Base-by-base conservation (phyloP, 2,797 vertebrate species). In the Characodon lateralis region DNA sequence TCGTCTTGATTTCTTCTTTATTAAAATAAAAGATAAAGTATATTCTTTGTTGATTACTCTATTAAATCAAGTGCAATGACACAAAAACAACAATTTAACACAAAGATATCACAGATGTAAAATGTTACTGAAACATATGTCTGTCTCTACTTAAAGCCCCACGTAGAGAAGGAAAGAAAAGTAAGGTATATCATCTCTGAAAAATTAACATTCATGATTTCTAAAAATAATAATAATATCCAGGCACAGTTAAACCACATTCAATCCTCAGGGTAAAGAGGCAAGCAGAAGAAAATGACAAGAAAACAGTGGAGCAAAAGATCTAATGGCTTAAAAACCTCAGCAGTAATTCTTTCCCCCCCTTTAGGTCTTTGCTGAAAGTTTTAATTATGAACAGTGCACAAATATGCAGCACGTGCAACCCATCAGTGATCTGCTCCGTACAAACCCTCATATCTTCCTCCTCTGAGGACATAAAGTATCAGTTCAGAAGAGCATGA, bases 401-500 rank as follows among this genome's bases (percentile, higher is more conserved):
- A 51, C 22, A 41, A 77, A 82, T 74, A 78, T 72, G 80, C 61
- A 16, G 70, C 69, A 58, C 35, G 53, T 18, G 8, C 77, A 76
- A 70, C 69, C 35, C 35, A 73, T 26, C 74, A 61, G 80, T 81
- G 78, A 80, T 83, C 70, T 71, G 2, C 72, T 83, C 73, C 13
- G 66, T 83, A 73, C 58, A 48, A 72, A 74, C 48, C 2, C n/a
- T 58, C 76, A 41, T 55, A 70, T 85, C 80, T 73, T 50, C 50
- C 83, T 31, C 74, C 83, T 81, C 86, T 76, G 6, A 82, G 86
- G 84, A 88, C 88, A 89, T 68, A 81, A 87, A 89, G 83, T 68
- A 89, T 89, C 83, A 86, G 91, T 80, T 88, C 90, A 91, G 84
- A 85, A 91, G 84, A 93, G 93, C 92, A 91, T 93, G 91, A 93